Base-by-base conservation (phyloP, 1,140 invertebrate genomes). In the Mizuhopecten yessoensis region DNA sequence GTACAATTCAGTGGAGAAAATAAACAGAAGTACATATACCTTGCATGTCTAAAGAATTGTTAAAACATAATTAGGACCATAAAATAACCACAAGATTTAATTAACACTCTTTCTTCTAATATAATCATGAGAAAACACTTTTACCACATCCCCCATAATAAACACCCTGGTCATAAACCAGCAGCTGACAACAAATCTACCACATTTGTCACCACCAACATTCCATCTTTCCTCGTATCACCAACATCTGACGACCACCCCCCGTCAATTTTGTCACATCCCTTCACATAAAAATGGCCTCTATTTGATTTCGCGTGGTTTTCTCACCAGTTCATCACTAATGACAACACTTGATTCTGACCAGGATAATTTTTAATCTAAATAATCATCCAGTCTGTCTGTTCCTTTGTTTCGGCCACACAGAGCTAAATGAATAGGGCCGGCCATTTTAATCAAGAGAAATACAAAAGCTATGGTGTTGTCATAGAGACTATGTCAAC, bases 91-190 rank as follows among this genome's bases (percentile, higher is more conserved):
- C 57, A 75, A 75, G 9, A 75, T 75, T n/a, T 29, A 75, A 75
- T 75, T 75, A 75, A 29, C 57, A 17, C 23, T 17, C 23, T n/a
- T 29, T 75, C 57, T 75, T 23, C 57, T 29, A 39, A 75, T 5
- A 2, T 75, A 75, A 75, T 29, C 23, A 75, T 75, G n/a, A 75
- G 57, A 75, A 29, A 75, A 29, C 29, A 1, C 5, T n/a, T 75
- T 75, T 75, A 75, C 57, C 57, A 75, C 29, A n/a, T 75, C 57
- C 57, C 57, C 57, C 29, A 75, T 75, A 75, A 75, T 75, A 75
- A 75, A 75, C 17, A 75, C n/a, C 57, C 57, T n/a, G 10, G 57
- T 75, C 57, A 29, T 75, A 75, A 75, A 75, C n/a, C 57, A 75
- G 5, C 2, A 15, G 15, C 11, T 15, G 45, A 49, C 45, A 49